Conservation (phyloP, 1,140 invertebrate species). For the Akabosia matsudoensis region DNA sequence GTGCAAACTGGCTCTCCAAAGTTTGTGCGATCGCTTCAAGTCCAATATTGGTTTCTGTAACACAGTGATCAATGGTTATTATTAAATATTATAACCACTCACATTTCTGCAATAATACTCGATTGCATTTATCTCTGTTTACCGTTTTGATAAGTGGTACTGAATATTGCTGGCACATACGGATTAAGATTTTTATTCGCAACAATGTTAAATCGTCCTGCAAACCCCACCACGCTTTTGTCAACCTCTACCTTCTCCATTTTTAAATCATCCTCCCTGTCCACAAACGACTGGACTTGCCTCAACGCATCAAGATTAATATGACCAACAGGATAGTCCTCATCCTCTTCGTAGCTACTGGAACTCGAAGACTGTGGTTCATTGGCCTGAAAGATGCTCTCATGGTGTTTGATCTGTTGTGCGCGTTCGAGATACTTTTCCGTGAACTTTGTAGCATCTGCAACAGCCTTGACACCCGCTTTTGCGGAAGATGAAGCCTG, state of each 20-base stretch:
- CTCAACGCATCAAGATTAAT: not conserved
- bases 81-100: not conserved
- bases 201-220: not conserved
- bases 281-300: not conserved
- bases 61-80: not conserved
- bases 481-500: not conserved
- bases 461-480: not conserved
- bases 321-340: not conserved
- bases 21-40: not conserved
- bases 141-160: constrained; percentile 17
- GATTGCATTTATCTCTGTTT: not conserved
- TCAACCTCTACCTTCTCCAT: not conserved
- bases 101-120: no score
- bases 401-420: not conserved
- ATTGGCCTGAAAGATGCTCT: not conserved
- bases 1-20: constrained; percentile 7
- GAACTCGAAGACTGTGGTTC: no score
- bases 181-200: not conserved
- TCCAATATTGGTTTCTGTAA: not conserved
- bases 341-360: no score
- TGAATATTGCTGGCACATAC: constrained; percentile 1
- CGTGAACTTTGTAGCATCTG: not conserved
- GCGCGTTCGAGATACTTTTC: not conserved
- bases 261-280: not conserved
- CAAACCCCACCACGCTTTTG: not conserved